Percentiles rank a stretch among this genome's conserved stretches.
phyloP scores from a whole-genome alignment of 2,888 invertebrate genomes.

The Limnephilus marmoratus region DNA sequence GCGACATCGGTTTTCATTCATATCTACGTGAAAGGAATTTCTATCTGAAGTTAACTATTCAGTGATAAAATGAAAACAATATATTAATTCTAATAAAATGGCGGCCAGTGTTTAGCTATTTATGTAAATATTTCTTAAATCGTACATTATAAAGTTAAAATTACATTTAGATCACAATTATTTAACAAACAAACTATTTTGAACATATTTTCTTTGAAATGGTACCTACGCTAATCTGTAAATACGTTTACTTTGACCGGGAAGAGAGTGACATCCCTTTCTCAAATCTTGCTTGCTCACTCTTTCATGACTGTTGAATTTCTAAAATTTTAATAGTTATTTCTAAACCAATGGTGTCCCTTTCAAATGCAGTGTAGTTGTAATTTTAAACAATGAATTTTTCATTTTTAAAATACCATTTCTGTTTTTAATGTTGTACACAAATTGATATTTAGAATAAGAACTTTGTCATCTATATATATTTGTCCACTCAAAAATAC shows the following conservation, averaged over 20 bases:
- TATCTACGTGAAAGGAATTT: no score
- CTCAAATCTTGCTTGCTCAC: background rate
- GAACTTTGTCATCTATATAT: background rate
- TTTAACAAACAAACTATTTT: no score
- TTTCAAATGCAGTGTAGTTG: background rate
- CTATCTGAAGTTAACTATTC: no score
- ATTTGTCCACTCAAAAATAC: background rate
- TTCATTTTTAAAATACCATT: background rate
- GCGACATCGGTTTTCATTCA: no score
- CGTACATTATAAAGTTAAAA: background rate
- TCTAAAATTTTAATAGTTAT: background rate
- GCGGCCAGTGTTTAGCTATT: background rate
- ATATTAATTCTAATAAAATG: background rate
- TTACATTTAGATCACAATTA: background rate
- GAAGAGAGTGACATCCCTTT: background rate
- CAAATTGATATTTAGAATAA: conserved; percentile 2
- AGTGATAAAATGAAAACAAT: background rate
- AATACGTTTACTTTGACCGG: conserved; percentile 21
- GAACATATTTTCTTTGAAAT: background rate
- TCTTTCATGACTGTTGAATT: background rate
- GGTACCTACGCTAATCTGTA: background rate
- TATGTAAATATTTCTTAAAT: background rate
- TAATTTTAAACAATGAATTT: background rate
- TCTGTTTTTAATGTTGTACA: background rate
- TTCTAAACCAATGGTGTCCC: background rate